Conservation (phyloP, 2,888 invertebrate species). For the Drosophila mercatorum region DNA sequence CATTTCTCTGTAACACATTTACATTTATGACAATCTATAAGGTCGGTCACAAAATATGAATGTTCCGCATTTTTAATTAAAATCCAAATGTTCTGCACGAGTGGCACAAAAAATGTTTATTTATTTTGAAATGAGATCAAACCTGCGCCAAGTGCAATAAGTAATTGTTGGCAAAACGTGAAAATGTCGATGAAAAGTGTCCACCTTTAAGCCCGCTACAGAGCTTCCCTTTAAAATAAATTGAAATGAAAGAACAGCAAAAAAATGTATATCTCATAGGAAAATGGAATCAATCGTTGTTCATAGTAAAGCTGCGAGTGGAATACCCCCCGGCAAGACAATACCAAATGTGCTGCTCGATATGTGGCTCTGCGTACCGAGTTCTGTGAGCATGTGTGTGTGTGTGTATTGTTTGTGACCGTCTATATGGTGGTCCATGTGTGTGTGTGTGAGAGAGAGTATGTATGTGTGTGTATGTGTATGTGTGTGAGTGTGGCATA, state of each 20-base stretch:
- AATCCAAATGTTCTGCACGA: neutral
- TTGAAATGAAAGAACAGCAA: slow-evolving; percentile 13
- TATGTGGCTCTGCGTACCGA: slow-evolving; percentile 44
- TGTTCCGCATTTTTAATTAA: neutral
- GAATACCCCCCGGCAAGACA: slow-evolving; percentile 50
- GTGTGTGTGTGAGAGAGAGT: neutral
- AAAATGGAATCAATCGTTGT: slow-evolving; percentile 59
- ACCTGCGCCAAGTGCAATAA: slow-evolving; percentile 29
- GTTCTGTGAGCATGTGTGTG: slow-evolving; percentile 5
- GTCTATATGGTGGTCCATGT: slow-evolving; percentile 9
- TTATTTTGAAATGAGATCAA: neutral
- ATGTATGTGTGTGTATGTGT: slow-evolving; percentile 16
- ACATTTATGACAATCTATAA: no score
- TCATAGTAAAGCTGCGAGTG: slow-evolving; percentile 41
- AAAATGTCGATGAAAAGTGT: slow-evolving; percentile 1
- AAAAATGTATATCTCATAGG: slow-evolving; percentile 24
- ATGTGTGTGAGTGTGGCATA: slow-evolving; percentile 44
- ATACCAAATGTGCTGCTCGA: slow-evolving; percentile 57
- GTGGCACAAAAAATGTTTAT: neutral
- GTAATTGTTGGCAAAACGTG: slow-evolving; percentile 21
- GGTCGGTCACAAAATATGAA: neutral
- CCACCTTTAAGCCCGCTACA: slow-evolving; percentile 7
- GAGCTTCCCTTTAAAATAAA: slow-evolving; percentile 16
- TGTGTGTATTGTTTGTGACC: neutral
- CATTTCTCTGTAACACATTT: neutral